These are phyloP conservation scores for Strigops habroptila DNA, from an alignment of 2,113 vertebrate genomes.

Conservation along the genomic window DNA sequence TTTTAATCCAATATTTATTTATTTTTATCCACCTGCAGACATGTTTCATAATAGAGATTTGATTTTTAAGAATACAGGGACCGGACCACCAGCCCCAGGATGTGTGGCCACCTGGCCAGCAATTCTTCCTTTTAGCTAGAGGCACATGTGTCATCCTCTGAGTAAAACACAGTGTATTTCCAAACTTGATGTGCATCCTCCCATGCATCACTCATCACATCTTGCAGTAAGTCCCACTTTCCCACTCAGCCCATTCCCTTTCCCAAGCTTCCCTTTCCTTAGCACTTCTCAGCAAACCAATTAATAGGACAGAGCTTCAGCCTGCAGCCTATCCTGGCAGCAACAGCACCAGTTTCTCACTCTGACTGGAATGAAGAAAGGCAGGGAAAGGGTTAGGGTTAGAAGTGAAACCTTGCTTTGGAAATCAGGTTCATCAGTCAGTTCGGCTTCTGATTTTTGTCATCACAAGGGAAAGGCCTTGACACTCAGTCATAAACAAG, in stretches of 20 bases:
- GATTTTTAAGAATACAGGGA: neutral
- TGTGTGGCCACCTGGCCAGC: rapidly evolving
- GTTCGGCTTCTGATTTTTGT: neutral
- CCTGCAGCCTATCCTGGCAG: neutral
- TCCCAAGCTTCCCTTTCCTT: neutral
- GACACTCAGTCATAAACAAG: neutral
- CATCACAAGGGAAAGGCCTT: neutral
- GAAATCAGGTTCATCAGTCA: neutral
- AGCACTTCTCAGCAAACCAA: neutral
- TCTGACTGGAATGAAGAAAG: neutral
- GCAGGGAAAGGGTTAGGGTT: neutral
- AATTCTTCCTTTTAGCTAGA: neutral
- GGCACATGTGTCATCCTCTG: neutral
- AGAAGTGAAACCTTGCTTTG: neutral
- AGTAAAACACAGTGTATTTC: neutral
- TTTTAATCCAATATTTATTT: neutral
- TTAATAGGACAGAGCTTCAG: neutral
- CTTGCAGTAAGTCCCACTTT: neutral
- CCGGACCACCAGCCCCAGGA: neutral
- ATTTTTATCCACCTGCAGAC: neutral
- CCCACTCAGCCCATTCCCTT: neutral
- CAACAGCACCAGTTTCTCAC: rapidly evolving
- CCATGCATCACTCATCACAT: neutral
- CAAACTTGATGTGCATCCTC: neutral
- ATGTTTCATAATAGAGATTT: neutral